Base-by-base conservation (phyloP, 2,888 invertebrate genomes). In the Mesodorylaimus sp. region DNA sequence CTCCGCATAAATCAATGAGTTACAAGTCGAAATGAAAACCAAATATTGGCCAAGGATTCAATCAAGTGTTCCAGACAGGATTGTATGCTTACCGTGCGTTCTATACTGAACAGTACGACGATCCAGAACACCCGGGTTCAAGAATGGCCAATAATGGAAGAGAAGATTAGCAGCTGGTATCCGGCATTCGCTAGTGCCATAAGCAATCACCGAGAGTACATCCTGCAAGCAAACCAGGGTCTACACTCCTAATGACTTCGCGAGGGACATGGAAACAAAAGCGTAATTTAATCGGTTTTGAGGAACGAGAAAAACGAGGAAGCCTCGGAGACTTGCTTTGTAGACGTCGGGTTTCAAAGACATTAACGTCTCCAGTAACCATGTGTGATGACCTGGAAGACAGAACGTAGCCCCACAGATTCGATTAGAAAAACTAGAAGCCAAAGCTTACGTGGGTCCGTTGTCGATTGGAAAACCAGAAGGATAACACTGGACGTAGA, bases 91-190 rank as follows among this genome's bases (percentile, higher is more conserved):
- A 84, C 86, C 83, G 56, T 83, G 80, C 62, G 86, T 79, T 73
- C 85, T 85, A 62, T 84, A 81, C 50, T 86, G 78, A 50, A 86
- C 75, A 2, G 83, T 82, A 62, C 83, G 82, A 49, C 87, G 75
- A 66, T 93, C 93, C 61, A 87, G 83, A 3, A 88, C 76, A 63
- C 84, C 83, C 25, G 89, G 83, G 70, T 93, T 89, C 62, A 95
- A 83, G 2, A 91, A 84, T 2, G 97, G 97, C 93, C 95, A 97
- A 69, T 97, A 97, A 73, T 93, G 89, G 72, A 97, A 95, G 45
- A 97, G 76, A 37, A 97, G 75, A 71, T 93, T 89, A 48, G 89
- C 89, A 1, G 95, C 95, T 0, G 89, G 87, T n/a, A 86, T 79
- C 47, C 91, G 73, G 0, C 93, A 85, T 47, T 83, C 81, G 55